Evolutionary conservation across 1,140 invertebrate species (phyloP).

Genomic region (Anastatus disparis): DNA sequence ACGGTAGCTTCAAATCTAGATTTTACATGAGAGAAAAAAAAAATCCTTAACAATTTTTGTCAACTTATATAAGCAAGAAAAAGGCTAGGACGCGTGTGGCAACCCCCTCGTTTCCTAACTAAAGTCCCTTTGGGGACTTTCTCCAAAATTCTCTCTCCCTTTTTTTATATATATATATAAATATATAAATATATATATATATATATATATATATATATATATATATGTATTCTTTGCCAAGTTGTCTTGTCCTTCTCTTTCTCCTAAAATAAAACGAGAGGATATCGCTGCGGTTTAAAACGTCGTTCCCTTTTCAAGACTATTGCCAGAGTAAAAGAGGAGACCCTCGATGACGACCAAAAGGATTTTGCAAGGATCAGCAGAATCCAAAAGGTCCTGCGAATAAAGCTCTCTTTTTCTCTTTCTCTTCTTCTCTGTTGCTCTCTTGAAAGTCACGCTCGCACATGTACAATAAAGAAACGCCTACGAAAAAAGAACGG

Average conservation of each 20-base stretch:
- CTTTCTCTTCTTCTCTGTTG: no score
- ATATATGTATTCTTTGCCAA: constrained; percentile 35
- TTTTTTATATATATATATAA: neutral
- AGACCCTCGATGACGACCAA: constrained; percentile 45
- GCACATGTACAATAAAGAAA: neutral
- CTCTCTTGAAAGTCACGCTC: no score
- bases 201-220: no score
- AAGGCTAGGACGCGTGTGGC: no score
- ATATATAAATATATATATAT: no score
- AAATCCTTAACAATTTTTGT: neutral
- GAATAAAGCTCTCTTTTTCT: no score
- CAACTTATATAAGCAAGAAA: no score
- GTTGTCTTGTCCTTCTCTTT: no score
- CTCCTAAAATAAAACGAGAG: constrained; percentile 53
- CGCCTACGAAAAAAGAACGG: neutral
- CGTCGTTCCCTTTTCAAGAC: constrained; percentile 53
- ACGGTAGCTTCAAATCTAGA: no score
- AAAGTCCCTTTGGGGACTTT: constrained; percentile 53
- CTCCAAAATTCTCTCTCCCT: neutral
- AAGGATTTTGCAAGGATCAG: constrained; percentile 58
- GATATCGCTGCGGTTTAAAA: constrained; percentile 67
- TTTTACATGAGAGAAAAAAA: neutral
- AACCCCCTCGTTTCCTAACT: no score
- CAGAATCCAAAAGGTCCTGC: constrained; percentile 52
- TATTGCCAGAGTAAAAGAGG: no score